A percentile compares a stretch with the other conserved stretches of the same genome.
phyloP scores from a whole-genome alignment of 2,888 invertebrate genomes.

The Agrochola lychnidis region DNA sequence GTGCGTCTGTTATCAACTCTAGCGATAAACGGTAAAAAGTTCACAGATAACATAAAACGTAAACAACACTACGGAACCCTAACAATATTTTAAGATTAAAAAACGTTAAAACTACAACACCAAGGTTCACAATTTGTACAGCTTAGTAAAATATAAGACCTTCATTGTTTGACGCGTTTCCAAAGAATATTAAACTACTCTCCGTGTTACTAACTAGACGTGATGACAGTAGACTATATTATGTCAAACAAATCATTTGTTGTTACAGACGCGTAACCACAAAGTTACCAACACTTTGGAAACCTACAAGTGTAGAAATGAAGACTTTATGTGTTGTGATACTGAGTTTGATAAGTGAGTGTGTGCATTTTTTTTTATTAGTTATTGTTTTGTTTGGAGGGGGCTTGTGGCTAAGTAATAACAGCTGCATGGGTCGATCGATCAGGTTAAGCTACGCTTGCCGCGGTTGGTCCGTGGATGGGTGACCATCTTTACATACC shows the following conservation, averaged over 20 bases:
- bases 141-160: background rate
- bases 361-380: background rate
- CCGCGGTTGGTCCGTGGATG: too few relatives aligned
- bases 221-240: too few relatives aligned
- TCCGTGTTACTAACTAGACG: background rate
- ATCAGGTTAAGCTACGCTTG: too few relatives aligned
- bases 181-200: too few relatives aligned
- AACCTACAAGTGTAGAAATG: conserved; percentile 5
- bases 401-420: too few relatives aligned
- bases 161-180: background rate
- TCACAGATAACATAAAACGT: background rate
- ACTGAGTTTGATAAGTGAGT: conserved; percentile 33
- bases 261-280: background rate
- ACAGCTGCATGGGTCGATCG: too few relatives aligned
- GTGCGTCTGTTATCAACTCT: background rate
- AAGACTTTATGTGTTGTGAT: conserved; percentile 12
- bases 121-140: background rate
- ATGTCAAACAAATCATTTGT: background rate
- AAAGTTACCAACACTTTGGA: background rate
- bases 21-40: background rate
- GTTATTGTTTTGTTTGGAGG: too few relatives aligned
- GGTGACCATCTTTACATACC: too few relatives aligned
- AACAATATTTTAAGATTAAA: background rate
- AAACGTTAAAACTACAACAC: background rate
- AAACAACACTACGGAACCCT: background rate